Conservation (phyloP, 2,888 invertebrate species). For the Invenusta paracnida region DNA sequence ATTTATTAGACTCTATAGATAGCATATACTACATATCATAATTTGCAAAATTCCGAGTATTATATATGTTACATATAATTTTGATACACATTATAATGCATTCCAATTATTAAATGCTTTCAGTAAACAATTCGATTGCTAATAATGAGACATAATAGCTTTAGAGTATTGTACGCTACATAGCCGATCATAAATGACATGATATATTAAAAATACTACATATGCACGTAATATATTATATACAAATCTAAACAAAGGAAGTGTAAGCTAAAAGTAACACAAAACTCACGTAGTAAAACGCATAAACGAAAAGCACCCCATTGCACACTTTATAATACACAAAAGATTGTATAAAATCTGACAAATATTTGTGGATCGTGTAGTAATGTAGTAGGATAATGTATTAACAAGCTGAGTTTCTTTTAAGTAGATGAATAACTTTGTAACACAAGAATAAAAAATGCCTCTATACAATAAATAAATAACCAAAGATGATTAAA, state of each 20-base stretch:
- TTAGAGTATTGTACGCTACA: neutral
- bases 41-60: neutral
- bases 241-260: neutral
- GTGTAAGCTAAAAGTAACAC: neutral
- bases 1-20: neutral
- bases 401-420: neutral
- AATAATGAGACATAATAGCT: neutral
- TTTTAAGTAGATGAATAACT: neutral
- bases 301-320: neutral
- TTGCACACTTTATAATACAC: too few relatives aligned
- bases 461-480: neutral
- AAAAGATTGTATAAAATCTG: neutral
- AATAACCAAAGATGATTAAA: neutral
- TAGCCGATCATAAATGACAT: neutral
- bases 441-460: neutral
- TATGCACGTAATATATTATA: neutral
- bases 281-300: too few relatives aligned
- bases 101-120: neutral
- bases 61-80: neutral
- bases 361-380: neutral
- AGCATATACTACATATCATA: neutral
- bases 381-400: neutral
- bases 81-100: neutral
- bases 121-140: neutral
- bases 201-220: neutral